Percentiles rank a stretch among this genome's conserved stretches.
Evolutionary conservation across 2,888 invertebrate genomes (phyloP).

Genomic region (Mythimna lalbum): DNA sequence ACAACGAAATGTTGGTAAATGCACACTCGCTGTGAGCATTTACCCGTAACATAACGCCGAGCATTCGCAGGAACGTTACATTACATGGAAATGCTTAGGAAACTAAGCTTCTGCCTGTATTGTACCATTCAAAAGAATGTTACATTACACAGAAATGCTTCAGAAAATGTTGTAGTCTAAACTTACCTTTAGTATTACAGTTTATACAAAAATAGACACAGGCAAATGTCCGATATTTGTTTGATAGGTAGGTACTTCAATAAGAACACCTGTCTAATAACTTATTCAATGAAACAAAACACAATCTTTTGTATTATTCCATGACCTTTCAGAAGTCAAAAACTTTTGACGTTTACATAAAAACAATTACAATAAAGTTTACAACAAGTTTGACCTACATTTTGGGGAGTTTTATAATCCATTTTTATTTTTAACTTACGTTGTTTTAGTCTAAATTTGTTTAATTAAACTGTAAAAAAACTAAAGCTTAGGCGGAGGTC

Average conservation of each 20-base stretch:
- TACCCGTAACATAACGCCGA: too few relatives aligned
- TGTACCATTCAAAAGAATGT: too few relatives aligned
- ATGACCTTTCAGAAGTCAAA: conserved; percentile 16
- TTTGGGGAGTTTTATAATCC: background rate
- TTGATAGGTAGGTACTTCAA: background rate
- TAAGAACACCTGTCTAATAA: background rate
- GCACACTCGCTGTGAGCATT: too few relatives aligned
- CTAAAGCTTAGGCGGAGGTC: background rate
- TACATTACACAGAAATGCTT: too few relatives aligned
- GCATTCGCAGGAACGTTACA: too few relatives aligned
- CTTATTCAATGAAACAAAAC: conserved; percentile 28
- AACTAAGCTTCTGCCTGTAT: too few relatives aligned
- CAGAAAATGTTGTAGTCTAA: too few relatives aligned
- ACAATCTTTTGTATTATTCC: background rate
- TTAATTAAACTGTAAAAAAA: background rate
- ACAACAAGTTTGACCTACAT: conserved; percentile 12
- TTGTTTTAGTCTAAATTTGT: background rate
- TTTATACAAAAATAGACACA: too few relatives aligned
- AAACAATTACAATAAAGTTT: conserved; percentile 10
- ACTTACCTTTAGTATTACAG: too few relatives aligned
- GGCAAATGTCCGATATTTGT: too few relatives aligned
- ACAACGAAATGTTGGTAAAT: too few relatives aligned
- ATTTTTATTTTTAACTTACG: conserved; percentile 3
- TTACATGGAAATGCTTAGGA: too few relatives aligned
- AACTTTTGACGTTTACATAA: conserved; percentile 3